These are phyloP conservation scores for Tricholauxania praeusta DNA, from an alignment of 2,888 invertebrate genomes.

Conservation along the genomic window DNA sequence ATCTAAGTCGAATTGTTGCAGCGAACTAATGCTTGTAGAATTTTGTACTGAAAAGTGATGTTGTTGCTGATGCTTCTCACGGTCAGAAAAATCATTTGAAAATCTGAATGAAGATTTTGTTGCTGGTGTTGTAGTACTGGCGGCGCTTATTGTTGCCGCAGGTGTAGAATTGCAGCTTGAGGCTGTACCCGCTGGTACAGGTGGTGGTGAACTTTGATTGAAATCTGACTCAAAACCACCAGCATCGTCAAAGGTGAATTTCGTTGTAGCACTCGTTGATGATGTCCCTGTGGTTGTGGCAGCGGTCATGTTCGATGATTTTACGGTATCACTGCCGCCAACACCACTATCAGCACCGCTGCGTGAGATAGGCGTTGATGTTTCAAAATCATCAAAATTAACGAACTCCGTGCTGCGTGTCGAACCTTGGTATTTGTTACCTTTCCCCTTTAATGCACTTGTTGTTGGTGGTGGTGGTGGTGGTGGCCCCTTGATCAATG, in stretches of 20 bases:
- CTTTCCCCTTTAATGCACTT: conserved; percentile 33
- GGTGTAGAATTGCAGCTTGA: conserved; percentile 64
- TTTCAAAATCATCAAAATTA: conserved; percentile 63
- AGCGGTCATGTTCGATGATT: conserved; percentile 48
- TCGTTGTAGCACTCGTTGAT: conserved; percentile 45
- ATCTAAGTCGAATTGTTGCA: conserved; percentile 54
- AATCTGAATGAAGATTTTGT: conserved; percentile 69
- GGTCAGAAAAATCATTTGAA: conserved; percentile 75
- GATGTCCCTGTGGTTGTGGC: conserved; percentile 40
- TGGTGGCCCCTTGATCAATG: conserved; percentile 49
- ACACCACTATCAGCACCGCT: conserved; percentile 60
- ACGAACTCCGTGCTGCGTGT: conserved; percentile 43
- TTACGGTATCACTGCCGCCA: conserved; percentile 45
- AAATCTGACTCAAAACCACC: conserved; percentile 68
- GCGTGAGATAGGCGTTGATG: conserved; percentile 62
- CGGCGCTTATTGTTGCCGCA: conserved; percentile 52
- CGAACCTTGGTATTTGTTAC: conserved; percentile 45
- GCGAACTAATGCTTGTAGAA: conserved; percentile 38
- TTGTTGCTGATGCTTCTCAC: conserved; percentile 52
- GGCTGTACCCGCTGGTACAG: conserved; percentile 57
- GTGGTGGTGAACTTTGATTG: conserved; percentile 61
- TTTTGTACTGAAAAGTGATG: conserved; percentile 33
- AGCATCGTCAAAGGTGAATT: conserved; percentile 65
- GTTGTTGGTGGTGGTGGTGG: conserved; percentile 41
- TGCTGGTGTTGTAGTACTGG: conserved; percentile 52